Percentiles rank a stretch among this genome's conserved stretches.
Conservation (phyloP, 2,888 invertebrate genomes). For the Conus canariensis region DNA sequence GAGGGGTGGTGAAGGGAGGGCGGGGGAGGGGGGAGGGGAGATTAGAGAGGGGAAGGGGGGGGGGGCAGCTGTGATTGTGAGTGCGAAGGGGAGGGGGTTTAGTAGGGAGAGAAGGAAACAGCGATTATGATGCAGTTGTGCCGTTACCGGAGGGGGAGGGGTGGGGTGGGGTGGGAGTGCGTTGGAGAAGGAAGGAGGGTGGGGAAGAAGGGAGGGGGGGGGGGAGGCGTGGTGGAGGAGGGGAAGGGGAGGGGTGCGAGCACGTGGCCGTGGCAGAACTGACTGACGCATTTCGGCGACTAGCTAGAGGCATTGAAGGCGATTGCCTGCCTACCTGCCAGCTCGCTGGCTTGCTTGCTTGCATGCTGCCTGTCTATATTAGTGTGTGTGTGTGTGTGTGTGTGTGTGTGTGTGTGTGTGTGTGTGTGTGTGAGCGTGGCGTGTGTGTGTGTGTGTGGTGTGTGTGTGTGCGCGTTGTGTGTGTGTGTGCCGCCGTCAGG, state of each 20-base stretch:
- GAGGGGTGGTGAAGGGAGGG: too few relatives aligned
- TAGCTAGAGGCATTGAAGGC: neutral
- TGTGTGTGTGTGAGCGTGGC: neutral
- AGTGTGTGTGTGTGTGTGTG: neutral
- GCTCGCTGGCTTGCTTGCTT: neutral
- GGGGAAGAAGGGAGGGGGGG: neutral
- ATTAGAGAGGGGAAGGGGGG: neutral
- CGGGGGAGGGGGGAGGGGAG: too few relatives aligned
- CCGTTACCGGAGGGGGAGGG: too few relatives aligned
- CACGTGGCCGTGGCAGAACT: neutral
- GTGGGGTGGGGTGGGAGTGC: neutral
- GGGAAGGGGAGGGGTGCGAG: neutral
- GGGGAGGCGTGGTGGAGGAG: neutral
- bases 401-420: constrained; percentile 1
- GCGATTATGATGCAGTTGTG: neutral
- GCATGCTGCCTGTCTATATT: neutral
- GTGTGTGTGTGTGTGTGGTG: neutral
- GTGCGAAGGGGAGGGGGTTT: neutral
- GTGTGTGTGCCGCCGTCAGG: too few relatives aligned
- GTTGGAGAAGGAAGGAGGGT: neutral
- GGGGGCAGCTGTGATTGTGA: too few relatives aligned
- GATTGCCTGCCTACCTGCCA: neutral
- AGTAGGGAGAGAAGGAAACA: neutral
- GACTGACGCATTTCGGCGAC: neutral
- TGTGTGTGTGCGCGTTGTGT: neutral